These are phyloP conservation scores for Argyrosomus japonicus DNA, from an alignment of 2,113 vertebrate genomes.

Conservation along the genomic window DNA sequence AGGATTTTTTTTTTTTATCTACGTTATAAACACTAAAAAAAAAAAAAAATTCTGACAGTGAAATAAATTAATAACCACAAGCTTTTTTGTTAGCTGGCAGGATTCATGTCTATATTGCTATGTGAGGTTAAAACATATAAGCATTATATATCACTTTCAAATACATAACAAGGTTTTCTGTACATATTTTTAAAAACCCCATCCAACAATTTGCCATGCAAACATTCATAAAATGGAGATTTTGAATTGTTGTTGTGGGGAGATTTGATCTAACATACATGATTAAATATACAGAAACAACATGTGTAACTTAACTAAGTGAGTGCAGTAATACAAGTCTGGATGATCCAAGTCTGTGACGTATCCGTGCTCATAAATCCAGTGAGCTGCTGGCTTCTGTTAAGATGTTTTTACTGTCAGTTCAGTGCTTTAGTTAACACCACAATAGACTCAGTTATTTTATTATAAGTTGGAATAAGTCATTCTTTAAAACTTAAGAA, in stretches of 20 bases:
- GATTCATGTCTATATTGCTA: not conserved
- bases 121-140: not conserved
- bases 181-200: not conserved
- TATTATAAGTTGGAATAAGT: not conserved
- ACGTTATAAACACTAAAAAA: not conserved
- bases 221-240: not conserved
- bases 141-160: not conserved
- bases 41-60: not conserved
- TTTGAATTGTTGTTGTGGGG: not conserved
- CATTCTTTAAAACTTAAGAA: not conserved
- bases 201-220: not conserved
- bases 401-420: too few relatives aligned
- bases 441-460: not conserved
- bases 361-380: not conserved
- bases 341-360: not conserved
- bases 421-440: too few relatives aligned
- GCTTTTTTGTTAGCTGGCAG: not conserved
- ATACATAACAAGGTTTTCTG: not conserved
- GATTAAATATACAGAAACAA: not conserved
- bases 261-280: not conserved
- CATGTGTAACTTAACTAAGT: not conserved
- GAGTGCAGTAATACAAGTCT: not conserved
- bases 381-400: too few relatives aligned
- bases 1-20: not conserved
- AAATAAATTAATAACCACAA: not conserved